Evolutionary conservation across 1,140 invertebrate genomes (phyloP).

Genomic region (Ips typographus): DNA sequence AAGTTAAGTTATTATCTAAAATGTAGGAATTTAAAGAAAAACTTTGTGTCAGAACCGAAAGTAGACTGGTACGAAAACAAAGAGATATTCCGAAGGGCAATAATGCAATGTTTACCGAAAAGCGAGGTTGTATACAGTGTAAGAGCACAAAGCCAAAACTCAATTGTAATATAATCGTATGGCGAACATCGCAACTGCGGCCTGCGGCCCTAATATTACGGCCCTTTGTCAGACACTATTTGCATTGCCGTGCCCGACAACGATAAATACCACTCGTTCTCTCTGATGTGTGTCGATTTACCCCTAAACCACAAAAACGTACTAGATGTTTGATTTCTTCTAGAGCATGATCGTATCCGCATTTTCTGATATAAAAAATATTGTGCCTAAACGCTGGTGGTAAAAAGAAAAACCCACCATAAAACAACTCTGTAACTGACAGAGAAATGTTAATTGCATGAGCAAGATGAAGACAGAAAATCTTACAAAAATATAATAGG

Average conservation of each 20-base stretch:
- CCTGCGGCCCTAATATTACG: conserved; percentile 35
- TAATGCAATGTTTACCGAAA: conserved; percentile 27
- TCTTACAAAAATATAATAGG: too few species aligned
- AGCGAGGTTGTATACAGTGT: conserved; percentile 18
- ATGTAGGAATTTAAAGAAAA: too few species aligned
- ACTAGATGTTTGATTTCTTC: too few species aligned
- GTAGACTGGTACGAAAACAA: background rate
- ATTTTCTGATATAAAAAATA: too few species aligned
- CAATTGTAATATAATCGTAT: conserved; percentile 32
- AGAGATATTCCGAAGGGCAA: conserved; percentile 23
- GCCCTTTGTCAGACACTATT: conserved; percentile 29
- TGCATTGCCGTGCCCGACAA: conserved; percentile 32
- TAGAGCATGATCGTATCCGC: too few species aligned
- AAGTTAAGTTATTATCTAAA: too few species aligned
- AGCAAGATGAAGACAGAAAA: too few species aligned
- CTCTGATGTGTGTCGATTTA: conserved; percentile 23
- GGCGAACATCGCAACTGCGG: conserved; percentile 30
- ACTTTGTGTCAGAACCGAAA: too few species aligned
- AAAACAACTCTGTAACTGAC: too few species aligned
- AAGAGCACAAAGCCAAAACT: conserved; percentile 36
- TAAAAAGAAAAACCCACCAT: too few species aligned
- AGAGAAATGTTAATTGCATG: too few species aligned
- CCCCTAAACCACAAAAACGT: conserved; percentile 13
- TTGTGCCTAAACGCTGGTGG: too few species aligned
- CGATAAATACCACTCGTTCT: conserved; percentile 24